Percentiles rank a stretch among this genome's conserved stretches.
phyloP scores from a whole-genome alignment of 2,113 vertebrate genomes.

The Chauna torquata region DNA sequence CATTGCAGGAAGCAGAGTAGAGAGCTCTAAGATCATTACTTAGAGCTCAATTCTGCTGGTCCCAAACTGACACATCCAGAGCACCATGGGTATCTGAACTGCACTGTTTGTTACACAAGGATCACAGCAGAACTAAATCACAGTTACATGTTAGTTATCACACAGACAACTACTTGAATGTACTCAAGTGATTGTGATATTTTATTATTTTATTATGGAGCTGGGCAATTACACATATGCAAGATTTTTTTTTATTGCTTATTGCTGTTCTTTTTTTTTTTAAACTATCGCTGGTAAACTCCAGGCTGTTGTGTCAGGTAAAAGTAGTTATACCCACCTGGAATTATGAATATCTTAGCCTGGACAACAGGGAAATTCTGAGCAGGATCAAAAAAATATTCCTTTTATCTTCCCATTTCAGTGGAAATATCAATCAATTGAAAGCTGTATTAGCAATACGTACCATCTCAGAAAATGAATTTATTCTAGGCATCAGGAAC shows the following conservation, averaged over 20 bases:
- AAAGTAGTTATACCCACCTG: background rate
- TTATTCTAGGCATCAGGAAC: background rate
- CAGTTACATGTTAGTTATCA: background rate
- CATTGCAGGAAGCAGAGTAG: background rate
- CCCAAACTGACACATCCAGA: background rate
- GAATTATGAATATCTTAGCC: background rate
- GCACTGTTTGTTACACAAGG: background rate
- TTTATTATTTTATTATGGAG: background rate
- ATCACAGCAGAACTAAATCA: background rate
- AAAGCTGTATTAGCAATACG: background rate
- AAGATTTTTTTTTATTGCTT: background rate
- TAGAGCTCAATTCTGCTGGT: background rate
- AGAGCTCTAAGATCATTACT: background rate
- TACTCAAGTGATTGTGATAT: background rate
- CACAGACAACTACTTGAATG: background rate
- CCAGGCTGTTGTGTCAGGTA: background rate
- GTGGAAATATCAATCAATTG: background rate
- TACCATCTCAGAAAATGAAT: background rate
- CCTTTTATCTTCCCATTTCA: background rate
- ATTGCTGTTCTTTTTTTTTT: background rate
- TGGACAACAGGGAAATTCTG: background rate
- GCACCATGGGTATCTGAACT: background rate
- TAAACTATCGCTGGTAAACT: background rate
- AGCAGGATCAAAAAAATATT: background rate
- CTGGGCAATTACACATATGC: background rate